A percentile compares a stretch with the other conserved stretches of the same genome.
Conservation (phyloP, 2,797 vertebrate species). For the Prunella strophiata region DNA sequence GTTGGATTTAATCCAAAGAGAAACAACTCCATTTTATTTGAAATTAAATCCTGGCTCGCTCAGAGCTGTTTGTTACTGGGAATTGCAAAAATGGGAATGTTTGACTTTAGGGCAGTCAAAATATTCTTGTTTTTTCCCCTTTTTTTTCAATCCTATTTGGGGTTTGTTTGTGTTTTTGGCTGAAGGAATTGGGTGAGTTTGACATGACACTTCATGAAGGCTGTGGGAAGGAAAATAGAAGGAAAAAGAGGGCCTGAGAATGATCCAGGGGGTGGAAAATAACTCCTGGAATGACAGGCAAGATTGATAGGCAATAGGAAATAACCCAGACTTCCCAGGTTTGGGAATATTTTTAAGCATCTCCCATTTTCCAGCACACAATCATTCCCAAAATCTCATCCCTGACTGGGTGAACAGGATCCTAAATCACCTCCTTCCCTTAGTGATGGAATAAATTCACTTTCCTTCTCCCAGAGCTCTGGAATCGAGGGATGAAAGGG, state of each 20-base stretch:
- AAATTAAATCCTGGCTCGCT: background rate
- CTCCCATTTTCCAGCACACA: background rate
- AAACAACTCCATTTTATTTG: background rate
- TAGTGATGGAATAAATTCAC: background rate
- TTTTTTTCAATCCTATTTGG: background rate
- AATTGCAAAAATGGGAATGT: background rate
- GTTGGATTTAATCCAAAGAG: background rate
- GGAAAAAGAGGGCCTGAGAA: conserved; percentile 46
- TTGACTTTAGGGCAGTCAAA: background rate
- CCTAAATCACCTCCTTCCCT: background rate
- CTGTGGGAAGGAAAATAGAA: conserved; percentile 47
- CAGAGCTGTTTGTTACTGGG: background rate
- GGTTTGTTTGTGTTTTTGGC: conserved; percentile 39
- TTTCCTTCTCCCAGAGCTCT: background rate
- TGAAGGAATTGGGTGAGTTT: conserved; percentile 26
- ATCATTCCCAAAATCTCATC: background rate
- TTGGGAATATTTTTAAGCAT: background rate
- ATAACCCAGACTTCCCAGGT: background rate
- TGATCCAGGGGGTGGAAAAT: conserved; percentile 1
- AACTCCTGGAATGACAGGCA: background rate
- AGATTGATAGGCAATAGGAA: background rate
- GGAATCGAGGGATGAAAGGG: background rate
- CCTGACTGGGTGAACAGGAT: background rate
- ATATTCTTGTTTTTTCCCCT: rapidly evolving
- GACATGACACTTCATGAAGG: conserved; percentile 49